Conservation (phyloP, 2,888 invertebrate genomes). For the Neoascia interrupta region DNA sequence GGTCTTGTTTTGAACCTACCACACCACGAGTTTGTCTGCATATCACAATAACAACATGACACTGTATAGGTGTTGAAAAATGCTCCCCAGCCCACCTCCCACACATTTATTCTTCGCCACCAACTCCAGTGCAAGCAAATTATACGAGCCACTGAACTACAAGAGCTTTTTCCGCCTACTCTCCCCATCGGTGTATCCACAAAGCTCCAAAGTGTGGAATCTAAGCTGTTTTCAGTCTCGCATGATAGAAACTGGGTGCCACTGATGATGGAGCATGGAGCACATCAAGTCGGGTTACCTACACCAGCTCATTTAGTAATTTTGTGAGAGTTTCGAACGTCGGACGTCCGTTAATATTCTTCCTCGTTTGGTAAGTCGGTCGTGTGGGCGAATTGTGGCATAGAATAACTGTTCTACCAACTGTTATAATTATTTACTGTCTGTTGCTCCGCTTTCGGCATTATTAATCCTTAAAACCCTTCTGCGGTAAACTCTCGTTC, state of each 20-base stretch:
- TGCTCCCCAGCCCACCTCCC: constrained; percentile 11
- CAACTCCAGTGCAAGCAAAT: neutral
- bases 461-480: neutral
- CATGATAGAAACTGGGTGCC: neutral
- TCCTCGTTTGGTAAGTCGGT: constrained; percentile 14
- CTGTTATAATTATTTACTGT: constrained; percentile 45
- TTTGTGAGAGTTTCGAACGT: constrained; percentile 39
- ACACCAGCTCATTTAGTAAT: constrained; percentile 34
- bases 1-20: constrained; percentile 33
- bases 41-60: constrained; percentile 5
- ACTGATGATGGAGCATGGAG: neutral
- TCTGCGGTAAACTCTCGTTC: no score
- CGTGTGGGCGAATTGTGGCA: constrained; percentile 36
- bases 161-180: neutral
- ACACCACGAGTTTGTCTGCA: neutral
- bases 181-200: neutral
- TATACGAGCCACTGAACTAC: neutral
- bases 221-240: constrained; percentile 39
- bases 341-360: constrained; percentile 13
- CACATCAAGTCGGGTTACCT: neutral
- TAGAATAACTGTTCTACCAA: constrained; percentile 21
- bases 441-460: constrained; percentile 34
- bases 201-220: constrained; percentile 18
- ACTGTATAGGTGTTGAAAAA: constrained; percentile 16
- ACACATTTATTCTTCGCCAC: neutral